These are phyloP conservation scores for Orthonyx spaldingii DNA, from an alignment of 2,113 vertebrate species.

Conservation along the genomic window DNA sequence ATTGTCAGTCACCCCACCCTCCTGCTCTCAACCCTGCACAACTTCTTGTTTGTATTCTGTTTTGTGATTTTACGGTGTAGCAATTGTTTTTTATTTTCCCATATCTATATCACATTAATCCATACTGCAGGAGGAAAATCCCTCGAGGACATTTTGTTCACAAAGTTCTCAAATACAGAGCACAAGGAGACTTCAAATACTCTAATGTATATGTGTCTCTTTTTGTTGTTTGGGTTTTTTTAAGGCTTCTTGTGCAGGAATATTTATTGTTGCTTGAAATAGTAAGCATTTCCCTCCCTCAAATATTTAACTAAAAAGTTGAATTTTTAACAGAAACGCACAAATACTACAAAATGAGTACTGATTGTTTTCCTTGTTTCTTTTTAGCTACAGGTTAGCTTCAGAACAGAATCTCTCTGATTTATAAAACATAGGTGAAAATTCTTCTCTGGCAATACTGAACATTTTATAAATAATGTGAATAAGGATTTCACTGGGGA, in stretches of 20 bases:
- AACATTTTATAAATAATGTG: background rate
- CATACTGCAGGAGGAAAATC: background rate
- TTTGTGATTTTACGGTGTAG: background rate
- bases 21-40: background rate
- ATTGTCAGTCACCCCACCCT: background rate
- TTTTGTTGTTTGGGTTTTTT: background rate
- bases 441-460: background rate
- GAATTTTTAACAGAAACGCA: background rate
- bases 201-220: background rate
- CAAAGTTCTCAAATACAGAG: background rate
- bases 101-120: background rate
- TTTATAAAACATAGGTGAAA: background rate
- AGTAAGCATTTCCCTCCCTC: background rate
- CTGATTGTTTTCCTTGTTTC: background rate
- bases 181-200: background rate
- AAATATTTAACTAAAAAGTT: background rate
- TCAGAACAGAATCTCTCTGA: background rate
- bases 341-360: background rate
- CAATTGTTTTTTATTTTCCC: background rate
- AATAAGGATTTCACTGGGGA: background rate
- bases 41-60: background rate
- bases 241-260: background rate
- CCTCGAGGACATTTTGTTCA: background rate
- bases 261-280: background rate
- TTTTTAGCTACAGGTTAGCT: background rate